Conservation (phyloP, 1,140 invertebrate genomes). For the Oscheius sp. region DNA sequence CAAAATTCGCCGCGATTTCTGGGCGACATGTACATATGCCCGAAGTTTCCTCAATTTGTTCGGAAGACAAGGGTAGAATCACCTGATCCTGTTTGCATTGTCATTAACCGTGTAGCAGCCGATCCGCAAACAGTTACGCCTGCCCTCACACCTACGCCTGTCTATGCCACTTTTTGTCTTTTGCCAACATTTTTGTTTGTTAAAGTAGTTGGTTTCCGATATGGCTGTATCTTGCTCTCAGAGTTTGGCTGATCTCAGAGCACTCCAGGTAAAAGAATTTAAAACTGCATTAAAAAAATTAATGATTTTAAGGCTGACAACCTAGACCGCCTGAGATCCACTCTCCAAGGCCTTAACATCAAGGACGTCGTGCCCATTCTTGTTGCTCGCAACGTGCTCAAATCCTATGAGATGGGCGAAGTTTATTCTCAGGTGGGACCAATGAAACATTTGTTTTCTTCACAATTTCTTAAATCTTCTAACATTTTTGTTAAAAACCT, state of each 20-base stretch:
- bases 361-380: conserved; percentile 52
- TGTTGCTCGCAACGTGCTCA: conserved; percentile 53
- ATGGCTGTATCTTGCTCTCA: conserved; percentile 25
- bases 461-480: neutral
- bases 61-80: too few relatives aligned
- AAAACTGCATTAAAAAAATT: neutral
- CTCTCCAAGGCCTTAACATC: conserved; percentile 41
- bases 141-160: neutral
- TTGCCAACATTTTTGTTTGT: neutral
- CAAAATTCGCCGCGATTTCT: neutral
- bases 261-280: neutral
- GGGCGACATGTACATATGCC: too few relatives aligned
- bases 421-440: conserved; percentile 48
- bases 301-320: conserved; percentile 40
- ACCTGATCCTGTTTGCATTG: neutral
- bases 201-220: neutral
- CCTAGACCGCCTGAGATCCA: conserved; percentile 43
- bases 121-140: neutral
- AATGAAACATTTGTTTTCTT: neutral
- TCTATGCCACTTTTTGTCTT: neutral
- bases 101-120: conserved; percentile 1
- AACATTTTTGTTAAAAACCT: too few relatives aligned
- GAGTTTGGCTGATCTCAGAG: conserved; percentile 46
- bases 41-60: too few relatives aligned
- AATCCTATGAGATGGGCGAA: conserved; percentile 49